Evolutionary conservation across 2,113 vertebrate genomes (phyloP).

Genomic region (Brevimyrus niger): DNA sequence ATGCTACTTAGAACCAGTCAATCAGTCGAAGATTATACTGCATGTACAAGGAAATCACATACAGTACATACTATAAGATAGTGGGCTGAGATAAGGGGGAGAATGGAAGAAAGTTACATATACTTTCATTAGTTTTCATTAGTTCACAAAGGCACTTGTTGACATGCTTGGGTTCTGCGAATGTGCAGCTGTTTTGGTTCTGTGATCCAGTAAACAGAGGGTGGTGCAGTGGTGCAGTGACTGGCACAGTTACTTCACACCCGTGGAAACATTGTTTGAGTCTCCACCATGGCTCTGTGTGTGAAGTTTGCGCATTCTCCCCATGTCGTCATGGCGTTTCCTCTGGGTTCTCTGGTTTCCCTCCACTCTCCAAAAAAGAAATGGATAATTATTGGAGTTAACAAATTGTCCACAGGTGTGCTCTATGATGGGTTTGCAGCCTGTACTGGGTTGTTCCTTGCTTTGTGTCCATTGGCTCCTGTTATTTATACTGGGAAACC

Average conservation of each 20-base stretch:
- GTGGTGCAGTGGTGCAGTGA: not conserved
- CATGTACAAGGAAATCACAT: not conserved
- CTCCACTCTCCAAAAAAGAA: not conserved
- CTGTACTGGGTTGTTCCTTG: not conserved
- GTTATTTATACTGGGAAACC: not conserved
- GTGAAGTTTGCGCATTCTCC: not conserved
- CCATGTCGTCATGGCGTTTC: not conserved
- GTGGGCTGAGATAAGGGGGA: not conserved
- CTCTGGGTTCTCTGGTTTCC: not conserved
- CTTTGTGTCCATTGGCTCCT: not conserved
- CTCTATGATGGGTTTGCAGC: not conserved
- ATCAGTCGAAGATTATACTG: not conserved
- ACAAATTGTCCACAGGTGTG: not conserved
- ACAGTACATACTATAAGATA: not conserved
- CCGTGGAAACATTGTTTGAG: not conserved
- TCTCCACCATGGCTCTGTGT: not conserved
- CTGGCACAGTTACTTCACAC: not conserved
- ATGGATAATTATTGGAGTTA: not conserved
- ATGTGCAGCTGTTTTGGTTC: not conserved
- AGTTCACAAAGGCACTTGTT: not conserved
- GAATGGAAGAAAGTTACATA: not conserved
- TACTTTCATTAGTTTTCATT: not conserved
- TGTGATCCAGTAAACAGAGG: not conserved
- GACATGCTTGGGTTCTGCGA: not conserved
- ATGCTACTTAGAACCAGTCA: not conserved